These are phyloP conservation scores for Conus ventricosus DNA, from an alignment of 1,140 invertebrate genomes.

Conservation along the genomic window DNA sequence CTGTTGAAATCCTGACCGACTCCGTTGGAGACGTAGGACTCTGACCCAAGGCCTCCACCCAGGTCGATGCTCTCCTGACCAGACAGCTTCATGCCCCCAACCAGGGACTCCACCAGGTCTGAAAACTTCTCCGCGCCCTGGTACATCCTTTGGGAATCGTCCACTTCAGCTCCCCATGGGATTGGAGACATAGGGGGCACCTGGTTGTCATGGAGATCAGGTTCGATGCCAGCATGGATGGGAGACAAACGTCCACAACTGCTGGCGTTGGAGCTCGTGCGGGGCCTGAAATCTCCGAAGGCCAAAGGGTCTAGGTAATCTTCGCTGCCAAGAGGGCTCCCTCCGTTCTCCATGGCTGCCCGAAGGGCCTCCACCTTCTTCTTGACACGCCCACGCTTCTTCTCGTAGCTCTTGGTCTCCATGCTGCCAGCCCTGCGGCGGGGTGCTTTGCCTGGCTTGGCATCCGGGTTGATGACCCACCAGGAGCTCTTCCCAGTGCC, in stretches of 20 bases:
- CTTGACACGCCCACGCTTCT: conserved; percentile 92
- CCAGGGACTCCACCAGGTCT: conserved; percentile 66
- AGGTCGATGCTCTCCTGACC: conserved; percentile 44
- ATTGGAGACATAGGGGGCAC: conserved; percentile 75
- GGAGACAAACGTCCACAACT: conserved; percentile 91
- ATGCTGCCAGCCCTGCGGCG: conserved; percentile 94
- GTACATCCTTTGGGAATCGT: conserved; percentile 40
- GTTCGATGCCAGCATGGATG: conserved; percentile 76
- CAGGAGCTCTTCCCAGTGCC: conserved; percentile 99
- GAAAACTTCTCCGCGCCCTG: conserved; percentile 56
- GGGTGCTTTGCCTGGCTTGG: conserved; percentile 96
- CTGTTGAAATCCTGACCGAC: conserved; percentile 25
- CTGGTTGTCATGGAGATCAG: conserved; percentile 85
- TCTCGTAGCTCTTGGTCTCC: conserved; percentile 97
- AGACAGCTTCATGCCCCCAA: conserved; percentile 65
- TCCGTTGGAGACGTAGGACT: conserved; percentile 38
- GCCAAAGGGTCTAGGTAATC: conserved; percentile 90
- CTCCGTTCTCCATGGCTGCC: conserved; percentile 60
- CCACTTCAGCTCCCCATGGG: conserved; percentile 67
- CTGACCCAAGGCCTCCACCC: conserved; percentile 22
- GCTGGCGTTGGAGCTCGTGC: conserved; percentile 94
- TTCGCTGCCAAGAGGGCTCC: conserved; percentile 85
- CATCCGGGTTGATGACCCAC: conserved; percentile 99
- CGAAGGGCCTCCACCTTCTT: conserved; percentile 90
- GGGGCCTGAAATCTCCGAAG: conserved; percentile 87